phyloP scores from a whole-genome alignment of 2,113 vertebrate species.

The Raja brachyura region DNA sequence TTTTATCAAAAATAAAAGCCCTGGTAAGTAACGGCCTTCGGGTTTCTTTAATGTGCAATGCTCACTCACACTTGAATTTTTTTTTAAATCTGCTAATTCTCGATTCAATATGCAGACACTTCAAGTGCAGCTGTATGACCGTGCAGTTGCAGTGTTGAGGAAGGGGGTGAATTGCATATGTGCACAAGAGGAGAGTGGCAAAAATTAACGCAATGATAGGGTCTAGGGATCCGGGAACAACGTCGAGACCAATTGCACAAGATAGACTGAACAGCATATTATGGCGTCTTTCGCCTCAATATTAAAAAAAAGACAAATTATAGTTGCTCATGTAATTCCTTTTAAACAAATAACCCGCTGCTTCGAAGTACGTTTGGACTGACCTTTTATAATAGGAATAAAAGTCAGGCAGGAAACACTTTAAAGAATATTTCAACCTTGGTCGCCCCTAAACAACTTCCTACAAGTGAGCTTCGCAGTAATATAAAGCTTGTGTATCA shows the following conservation, averaged over 20 bases:
- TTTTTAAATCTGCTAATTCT: background rate
- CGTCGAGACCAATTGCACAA: background rate
- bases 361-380: background rate
- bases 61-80: no score
- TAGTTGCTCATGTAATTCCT: background rate
- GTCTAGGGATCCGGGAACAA: background rate
- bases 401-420: background rate
- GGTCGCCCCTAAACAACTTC: background rate
- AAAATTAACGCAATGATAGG: background rate
- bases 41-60: background rate
- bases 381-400: background rate
- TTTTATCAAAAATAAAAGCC: background rate
- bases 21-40: background rate
- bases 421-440: background rate
- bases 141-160: background rate
- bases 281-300: background rate
- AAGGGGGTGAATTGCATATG: background rate
- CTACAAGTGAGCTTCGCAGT: background rate
- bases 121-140: background rate
- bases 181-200: background rate
- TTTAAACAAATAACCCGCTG: background rate
- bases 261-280: background rate
- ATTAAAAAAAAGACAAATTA: no score
- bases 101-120: background rate
- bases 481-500: background rate